Conservation (phyloP, 2,888 invertebrate species). For the Lymantria monacha region DNA sequence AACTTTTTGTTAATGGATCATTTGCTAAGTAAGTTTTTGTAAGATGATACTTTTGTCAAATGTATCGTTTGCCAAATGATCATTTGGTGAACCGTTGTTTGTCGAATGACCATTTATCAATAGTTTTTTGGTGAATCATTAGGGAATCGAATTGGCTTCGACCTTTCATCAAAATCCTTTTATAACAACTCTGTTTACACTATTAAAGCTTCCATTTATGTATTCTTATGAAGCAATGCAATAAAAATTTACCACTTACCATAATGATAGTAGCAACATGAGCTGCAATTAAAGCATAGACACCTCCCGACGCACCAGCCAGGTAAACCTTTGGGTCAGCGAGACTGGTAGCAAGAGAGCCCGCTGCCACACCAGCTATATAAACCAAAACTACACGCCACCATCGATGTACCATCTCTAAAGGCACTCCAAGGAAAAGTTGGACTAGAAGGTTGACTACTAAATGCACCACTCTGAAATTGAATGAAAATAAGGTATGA, state of each 20-base stretch:
- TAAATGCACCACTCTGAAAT: constrained; percentile 90
- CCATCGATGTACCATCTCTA: constrained; percentile 98
- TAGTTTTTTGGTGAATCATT: too few species aligned
- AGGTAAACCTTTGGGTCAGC: constrained; percentile 90
- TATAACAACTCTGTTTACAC: too few species aligned
- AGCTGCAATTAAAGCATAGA: constrained; percentile 96
- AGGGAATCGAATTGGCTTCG: too few species aligned
- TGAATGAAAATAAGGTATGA: neutral
- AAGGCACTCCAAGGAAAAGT: constrained; percentile 94
- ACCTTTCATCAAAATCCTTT: too few species aligned
- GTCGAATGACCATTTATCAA: too few species aligned
- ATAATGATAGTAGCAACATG: constrained; percentile 96
- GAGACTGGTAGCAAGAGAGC: constrained; percentile 91
- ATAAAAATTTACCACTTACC: constrained; percentile 69
- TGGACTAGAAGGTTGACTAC: constrained; percentile 96
- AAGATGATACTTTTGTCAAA: too few species aligned
- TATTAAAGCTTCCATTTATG: too few species aligned
- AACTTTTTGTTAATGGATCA: too few species aligned
- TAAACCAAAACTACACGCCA: constrained; percentile 95
- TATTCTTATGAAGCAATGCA: too few species aligned
- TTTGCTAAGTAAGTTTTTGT: too few species aligned
- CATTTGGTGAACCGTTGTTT: too few species aligned
- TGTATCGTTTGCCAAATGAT: too few species aligned
- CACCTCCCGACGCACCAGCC: constrained; percentile 97
- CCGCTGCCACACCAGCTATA: constrained; percentile 91